These are phyloP conservation scores for Triplophysa siluroides DNA, from an alignment of 2,113 vertebrate genomes.

Conservation along the genomic window DNA sequence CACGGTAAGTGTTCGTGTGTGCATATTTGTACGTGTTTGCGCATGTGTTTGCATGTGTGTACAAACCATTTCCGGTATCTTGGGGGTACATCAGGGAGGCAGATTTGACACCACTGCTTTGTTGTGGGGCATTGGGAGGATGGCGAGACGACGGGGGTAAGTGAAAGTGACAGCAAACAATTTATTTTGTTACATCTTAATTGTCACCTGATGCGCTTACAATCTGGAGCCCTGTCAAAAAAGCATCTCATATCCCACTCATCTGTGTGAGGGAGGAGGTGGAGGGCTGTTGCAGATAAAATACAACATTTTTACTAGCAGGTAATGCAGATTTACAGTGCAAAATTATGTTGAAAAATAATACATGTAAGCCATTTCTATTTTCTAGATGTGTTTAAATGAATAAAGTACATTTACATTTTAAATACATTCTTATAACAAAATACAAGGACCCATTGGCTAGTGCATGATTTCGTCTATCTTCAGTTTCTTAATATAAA, in stretches of 20 bases:
- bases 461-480: no score
- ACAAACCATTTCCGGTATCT: conserved; percentile 58
- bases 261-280: conserved; percentile 34
- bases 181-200: conserved; percentile 78
- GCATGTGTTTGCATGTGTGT: conserved; percentile 50
- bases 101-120: conserved; percentile 48
- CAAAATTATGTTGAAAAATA: neutral
- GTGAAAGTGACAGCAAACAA: conserved; percentile 74
- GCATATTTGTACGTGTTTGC: conserved; percentile 39
- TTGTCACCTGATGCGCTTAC: conserved; percentile 76
- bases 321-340: neutral
- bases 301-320: neutral
- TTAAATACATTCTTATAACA: no score
- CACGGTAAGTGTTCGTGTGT: conserved; percentile 57
- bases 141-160: conserved; percentile 66
- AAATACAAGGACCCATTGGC: no score
- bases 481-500: no score
- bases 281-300: conserved; percentile 10
- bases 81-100: conserved; percentile 54
- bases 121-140: conserved; percentile 51
- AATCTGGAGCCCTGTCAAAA: conserved; percentile 71
- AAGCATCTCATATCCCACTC: conserved; percentile 50
- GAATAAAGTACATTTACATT: no score
- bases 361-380: no score
- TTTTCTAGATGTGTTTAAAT: no score